phyloP scores from a whole-genome alignment of 2,113 vertebrate species.

The Cisticola juncidis region DNA sequence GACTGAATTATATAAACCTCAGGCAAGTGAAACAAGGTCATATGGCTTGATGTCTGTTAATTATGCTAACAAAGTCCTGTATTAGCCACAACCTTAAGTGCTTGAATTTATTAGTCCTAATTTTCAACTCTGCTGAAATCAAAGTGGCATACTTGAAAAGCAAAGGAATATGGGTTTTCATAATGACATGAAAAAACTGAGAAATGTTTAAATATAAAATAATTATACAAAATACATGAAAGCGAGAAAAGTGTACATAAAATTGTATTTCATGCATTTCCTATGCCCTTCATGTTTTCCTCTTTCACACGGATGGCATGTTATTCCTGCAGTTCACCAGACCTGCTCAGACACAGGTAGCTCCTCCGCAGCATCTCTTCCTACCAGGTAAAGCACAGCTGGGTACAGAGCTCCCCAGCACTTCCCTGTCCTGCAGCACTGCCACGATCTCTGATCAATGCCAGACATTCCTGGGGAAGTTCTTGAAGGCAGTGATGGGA shows the following conservation, averaged over 20 bases:
- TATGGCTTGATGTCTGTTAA: neutral
- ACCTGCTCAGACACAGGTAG: neutral
- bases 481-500: neutral
- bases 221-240: neutral
- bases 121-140: neutral
- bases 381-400: neutral
- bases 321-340: neutral
- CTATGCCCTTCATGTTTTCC: neutral
- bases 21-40: neutral
- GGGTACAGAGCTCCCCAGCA: neutral
- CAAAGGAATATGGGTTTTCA: accelerated
- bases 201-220: neutral
- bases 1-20: neutral
- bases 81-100: neutral
- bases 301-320: neutral
- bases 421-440: neutral
- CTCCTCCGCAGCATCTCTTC: neutral
- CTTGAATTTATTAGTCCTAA: neutral
- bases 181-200: neutral
- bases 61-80: neutral
- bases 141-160: neutral
- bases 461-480: neutral
- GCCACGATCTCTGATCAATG: accelerated
- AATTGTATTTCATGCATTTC: neutral
- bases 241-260: neutral